Evolutionary conservation across 2,113 vertebrate species (phyloP), one percentile per base, ranked within the genome.

Genomic region (Leucoraja erinaceus): DNA sequence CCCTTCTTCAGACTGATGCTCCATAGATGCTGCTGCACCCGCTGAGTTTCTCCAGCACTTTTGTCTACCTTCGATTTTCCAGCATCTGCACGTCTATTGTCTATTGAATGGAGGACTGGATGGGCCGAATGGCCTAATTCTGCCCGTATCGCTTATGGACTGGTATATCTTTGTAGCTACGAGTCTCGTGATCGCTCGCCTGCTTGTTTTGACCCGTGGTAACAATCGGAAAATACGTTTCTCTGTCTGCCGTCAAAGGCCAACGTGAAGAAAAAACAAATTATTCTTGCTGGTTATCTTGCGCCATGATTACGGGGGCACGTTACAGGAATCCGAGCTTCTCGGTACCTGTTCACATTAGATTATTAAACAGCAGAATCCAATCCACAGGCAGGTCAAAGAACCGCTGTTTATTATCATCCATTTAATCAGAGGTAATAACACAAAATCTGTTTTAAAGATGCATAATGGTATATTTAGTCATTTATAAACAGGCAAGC

Each of bases 221-320:
- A 88, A 88, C n/a, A 63, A 88, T 66, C 63, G 59, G 56, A 66
- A 88, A 61, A 31, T 88, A 5, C 83, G 31, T n/a, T 88, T 88
- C 18, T 20, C 70, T 63, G 83, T 66, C 56, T 88, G 83, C 28
- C 12, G 31, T 31, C 31, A 88, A 88, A 63, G 38, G 38, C 59
- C 59, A 66, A n/a, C 11, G 31, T 3, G n/a, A 66, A 31, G 14
- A 4, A 59, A 59, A 28, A 47, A 66, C 18, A 88, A 88, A 88
- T 86, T 63, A 88, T 88, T 88, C 31, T 28, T 33, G 59, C 63
- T 31, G 59, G 14, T 63, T n/a, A 61, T 33, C 61, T 59, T 20
- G 81, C 28, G 25, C 25, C 1, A 86, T 61, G 25, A 11, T 61
- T 61, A 86, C 61, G 81, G 63, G 59, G 18, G 63, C 8, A 88